Evolutionary conservation across 2,113 vertebrate genomes (phyloP), one percentile per base, ranked within the genome.

Genomic region (Regulus satrapa): DNA sequence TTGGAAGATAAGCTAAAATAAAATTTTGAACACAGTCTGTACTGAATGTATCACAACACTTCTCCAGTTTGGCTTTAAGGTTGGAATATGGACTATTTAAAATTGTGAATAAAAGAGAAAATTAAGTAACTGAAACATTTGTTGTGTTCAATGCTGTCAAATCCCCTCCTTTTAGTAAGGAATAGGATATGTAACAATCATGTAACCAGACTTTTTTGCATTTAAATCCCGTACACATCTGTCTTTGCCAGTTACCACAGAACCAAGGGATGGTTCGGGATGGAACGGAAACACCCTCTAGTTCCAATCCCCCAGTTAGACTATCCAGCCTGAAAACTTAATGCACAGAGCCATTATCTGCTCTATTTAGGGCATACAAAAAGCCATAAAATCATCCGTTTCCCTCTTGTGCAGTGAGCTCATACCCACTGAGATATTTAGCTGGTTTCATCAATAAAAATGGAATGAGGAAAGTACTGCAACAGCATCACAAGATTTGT

Each of bases 391-490:
- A 59, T 8, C 6, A 1, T 18, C 26, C 23, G 5, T 58, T 94
- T 74, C 15, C 46, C 38, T 20, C 18, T 24, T 18, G 38, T 1
- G 16, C 48, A 62, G 34, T 2, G 25, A 84, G 46, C 62, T 85
- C n/a, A 36, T 12, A 8, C 3, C 29, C 45, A 24, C 28, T 28
- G 63, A 54, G 10, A 8, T 5, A 14, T 43, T 62, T 4, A 14
- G 10, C 12, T 66, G 54, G 4, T 73, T 74, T 43, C 34, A 38
- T 7, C 59, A 38, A 14, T 2, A 41, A 31, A 68, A 43, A 40
- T 7, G 17, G 5, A 9, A 9, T 2, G 1, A 16, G 62, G 29
- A 28, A 34, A 66, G 10, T 16, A 25, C 18, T 6, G 1, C 20
- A 14, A 4, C 2, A n/a, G n/a, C 29, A 24, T 8, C 41, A 36